phyloP scores from a whole-genome alignment of 1,140 invertebrate species.

The Battus philenor region DNA sequence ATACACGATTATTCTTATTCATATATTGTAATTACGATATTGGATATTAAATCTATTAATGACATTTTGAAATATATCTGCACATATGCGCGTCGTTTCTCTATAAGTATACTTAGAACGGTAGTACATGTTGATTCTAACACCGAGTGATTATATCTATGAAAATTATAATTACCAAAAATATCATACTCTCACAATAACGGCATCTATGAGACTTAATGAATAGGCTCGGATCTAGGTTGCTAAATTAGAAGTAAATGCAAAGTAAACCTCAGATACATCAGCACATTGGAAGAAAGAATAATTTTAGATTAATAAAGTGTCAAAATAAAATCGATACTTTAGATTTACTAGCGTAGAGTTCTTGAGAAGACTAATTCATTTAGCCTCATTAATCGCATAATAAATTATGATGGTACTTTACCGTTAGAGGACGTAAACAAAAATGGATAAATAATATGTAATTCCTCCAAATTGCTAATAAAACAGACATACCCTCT shows the following conservation, averaged over 20 bases:
- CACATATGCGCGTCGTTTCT: constrained; percentile 6
- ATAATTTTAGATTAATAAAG: no score
- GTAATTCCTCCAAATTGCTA: no score
- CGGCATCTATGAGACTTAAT: constrained; percentile 28
- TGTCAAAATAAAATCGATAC: no score
- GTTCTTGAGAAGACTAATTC: no score
- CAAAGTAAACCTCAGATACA: constrained; percentile 34
- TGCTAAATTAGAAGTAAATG: constrained; percentile 54
- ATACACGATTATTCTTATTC: constrained; percentile 8
- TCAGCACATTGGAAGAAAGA: not conserved
- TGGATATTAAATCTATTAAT: constrained; percentile 10
- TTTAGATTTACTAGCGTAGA: no score
- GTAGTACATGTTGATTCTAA: constrained; percentile 8
- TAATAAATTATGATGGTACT: no score
- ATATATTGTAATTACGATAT: constrained; percentile 7
- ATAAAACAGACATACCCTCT: no score
- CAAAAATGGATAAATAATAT: no score
- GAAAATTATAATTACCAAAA: no score
- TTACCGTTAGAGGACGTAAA: no score
- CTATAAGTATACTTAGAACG: constrained; percentile 21
- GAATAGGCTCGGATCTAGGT: constrained; percentile 48
- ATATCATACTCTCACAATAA: constrained; percentile 40
- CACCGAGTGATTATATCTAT: no score
- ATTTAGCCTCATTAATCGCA: no score
- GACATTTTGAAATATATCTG: constrained; percentile 13